Base-by-base conservation (phyloP, 2,797 vertebrate species). In the Pangasius djambal region DNA sequence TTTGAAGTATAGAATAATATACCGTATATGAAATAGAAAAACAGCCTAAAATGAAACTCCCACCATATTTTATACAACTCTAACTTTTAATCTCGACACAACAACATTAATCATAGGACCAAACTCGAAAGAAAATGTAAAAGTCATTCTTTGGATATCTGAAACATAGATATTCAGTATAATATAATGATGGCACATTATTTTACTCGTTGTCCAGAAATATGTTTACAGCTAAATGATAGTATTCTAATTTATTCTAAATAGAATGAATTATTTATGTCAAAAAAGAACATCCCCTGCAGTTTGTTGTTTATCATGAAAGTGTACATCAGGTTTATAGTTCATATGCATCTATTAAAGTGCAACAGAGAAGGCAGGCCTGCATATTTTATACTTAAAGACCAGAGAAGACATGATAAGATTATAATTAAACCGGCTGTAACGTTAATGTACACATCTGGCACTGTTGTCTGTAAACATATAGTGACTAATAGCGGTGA, bases 81-180 rank as follows among this genome's bases (percentile, higher is more conserved):
- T 55, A 55, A 8, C 20, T 12, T 77, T 77, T 77, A 15, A 77
- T 52, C 25, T 50, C 0, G 22, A 82, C 34, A 15, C 61, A 22
- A 37, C 34, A 59, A 34, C 18, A 50, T 25, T 13, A 50, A 40
- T 77, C 74, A 59, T 44, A 72, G 55, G n/a, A 34, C 48, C 18
- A 50, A 63, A 75, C 18, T 44, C 18, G 18, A 78, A 69, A 50
- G n/a, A 82, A 63, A 61, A n/a, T 8, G 28, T 18, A 78, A 77
- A n/a, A 78, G 25, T n/a, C 13, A 50, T 50, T n/a, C 67, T 50
- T 81, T 84, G 31, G 34, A 78, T 88, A 85, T 84, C 25, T 63
- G 61, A 34, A 57, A 85, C 31, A 50, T 59, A 55, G 34, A 31
- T 74, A 8, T 82, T 72, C 25, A 31, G 8, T 16, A 70, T 89